phyloP scores from a whole-genome alignment of 2,888 invertebrate genomes.

The Chymomyza amoena region DNA sequence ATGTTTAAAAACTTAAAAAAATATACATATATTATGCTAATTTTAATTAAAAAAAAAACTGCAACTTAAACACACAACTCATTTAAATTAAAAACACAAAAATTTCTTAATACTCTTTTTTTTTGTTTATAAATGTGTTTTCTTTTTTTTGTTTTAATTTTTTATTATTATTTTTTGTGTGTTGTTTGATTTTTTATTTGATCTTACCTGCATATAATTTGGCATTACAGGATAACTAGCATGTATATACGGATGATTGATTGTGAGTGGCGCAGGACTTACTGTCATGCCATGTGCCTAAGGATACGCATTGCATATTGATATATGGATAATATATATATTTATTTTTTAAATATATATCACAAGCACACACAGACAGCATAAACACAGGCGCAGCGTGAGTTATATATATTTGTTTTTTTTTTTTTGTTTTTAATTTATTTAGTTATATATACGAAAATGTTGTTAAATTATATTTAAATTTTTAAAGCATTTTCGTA shows the following conservation, averaged over 20 bases:
- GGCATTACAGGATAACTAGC: conserved; percentile 80
- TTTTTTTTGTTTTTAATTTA: conserved; percentile 36
- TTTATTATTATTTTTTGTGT: conserved; percentile 15
- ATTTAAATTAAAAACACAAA: conserved; percentile 4
- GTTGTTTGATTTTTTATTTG: conserved; percentile 8
- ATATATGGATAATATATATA: conserved; percentile 41
- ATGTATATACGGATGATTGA: conserved; percentile 80
- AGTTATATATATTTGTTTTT: conserved; percentile 25
- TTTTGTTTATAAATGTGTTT: conserved; percentile 25
- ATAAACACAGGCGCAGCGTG: conserved; percentile 60
- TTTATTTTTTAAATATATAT: conserved; percentile 38
- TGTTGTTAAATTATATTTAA: conserved; percentile 15
- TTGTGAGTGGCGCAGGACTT: conserved; percentile 80
- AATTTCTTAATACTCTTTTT: conserved; percentile 23
- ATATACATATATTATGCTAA: conserved; percentile 21
- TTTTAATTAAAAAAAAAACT: conserved; percentile 35
- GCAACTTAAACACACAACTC: conserved; percentile 17
- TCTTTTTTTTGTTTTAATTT: conserved; percentile 15
- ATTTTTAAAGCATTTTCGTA: conserved; percentile 40
- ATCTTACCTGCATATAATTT: conserved; percentile 80
- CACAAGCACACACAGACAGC: conserved; percentile 55
- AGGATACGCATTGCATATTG: conserved; percentile 41
- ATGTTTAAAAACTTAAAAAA: neutral
- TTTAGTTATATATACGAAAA: conserved; percentile 19
- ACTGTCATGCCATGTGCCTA: conserved; percentile 80